These are phyloP conservation scores for Spheniscus mendiculus DNA, from an alignment of 2,113 vertebrate species.

Conservation along the genomic window DNA sequence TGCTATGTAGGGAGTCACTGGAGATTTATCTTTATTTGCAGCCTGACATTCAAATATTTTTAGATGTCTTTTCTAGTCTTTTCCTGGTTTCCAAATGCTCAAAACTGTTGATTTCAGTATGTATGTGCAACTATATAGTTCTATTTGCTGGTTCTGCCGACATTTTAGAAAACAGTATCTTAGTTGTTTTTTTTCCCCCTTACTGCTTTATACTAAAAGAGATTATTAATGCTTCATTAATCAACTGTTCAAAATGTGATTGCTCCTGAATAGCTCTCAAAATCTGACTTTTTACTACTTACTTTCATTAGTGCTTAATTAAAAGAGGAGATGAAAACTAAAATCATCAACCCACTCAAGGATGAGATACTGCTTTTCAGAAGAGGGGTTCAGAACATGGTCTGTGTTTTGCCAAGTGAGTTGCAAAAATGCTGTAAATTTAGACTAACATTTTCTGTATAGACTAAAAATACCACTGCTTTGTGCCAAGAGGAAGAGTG, in stretches of 20 bases:
- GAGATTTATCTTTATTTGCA: not conserved
- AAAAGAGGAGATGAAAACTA: conserved; percentile 47
- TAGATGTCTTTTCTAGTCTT: not conserved
- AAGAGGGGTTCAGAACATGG: not conserved
- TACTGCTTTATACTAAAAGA: not conserved
- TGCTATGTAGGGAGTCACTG: not conserved
- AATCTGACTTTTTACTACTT: conserved; percentile 38
- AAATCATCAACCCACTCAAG: conserved; percentile 21
- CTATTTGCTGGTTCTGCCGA: not conserved
- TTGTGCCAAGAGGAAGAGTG: not conserved
- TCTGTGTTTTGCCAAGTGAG: not conserved
- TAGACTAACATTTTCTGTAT: not conserved
- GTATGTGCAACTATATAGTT: not conserved
- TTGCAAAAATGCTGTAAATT: not conserved
- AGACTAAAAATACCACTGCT: not conserved
- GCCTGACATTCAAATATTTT: not conserved
- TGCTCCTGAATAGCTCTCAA: conserved; percentile 52
- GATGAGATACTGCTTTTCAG: not conserved
- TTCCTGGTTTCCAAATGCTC: not conserved
- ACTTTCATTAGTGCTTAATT: conserved; percentile 58
- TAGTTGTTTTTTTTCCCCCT: not conserved
- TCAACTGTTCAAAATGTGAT: conserved; percentile 44
- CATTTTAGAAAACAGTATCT: not conserved
- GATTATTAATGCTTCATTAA: conserved; percentile 40
- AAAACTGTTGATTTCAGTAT: not conserved